These are phyloP conservation scores for Limnephilus marmoratus DNA, from an alignment of 2,888 invertebrate species.

Conservation along the genomic window DNA sequence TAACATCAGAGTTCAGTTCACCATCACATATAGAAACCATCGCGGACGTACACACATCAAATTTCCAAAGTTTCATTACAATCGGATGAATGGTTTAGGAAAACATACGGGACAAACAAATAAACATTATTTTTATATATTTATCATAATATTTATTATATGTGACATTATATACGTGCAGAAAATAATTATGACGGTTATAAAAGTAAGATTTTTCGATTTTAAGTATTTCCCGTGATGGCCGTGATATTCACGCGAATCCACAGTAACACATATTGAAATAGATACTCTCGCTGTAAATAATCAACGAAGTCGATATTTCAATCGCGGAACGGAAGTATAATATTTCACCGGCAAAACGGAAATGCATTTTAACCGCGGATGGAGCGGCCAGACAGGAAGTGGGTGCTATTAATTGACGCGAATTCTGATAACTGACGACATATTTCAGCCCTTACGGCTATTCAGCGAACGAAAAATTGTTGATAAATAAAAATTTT, in stretches of 20 bases:
- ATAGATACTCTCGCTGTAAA: too few relatives aligned
- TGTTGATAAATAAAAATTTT: neutral
- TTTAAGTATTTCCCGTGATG: neutral
- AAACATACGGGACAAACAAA: too few relatives aligned
- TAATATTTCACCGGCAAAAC: constrained; percentile 29
- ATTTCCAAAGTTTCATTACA: too few relatives aligned
- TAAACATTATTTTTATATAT: too few relatives aligned
- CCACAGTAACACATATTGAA: neutral
- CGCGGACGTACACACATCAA: too few relatives aligned
- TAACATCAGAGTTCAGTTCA: too few relatives aligned
- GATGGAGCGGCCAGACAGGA: constrained; percentile 36
- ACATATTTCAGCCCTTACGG: constrained; percentile 42
- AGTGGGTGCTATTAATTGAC: constrained; percentile 49
- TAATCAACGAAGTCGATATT: neutral
- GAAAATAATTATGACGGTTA: neutral
- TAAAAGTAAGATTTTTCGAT: neutral
- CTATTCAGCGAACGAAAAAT: neutral
- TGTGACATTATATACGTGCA: too few relatives aligned
- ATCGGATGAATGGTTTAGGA: too few relatives aligned
- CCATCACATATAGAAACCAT: too few relatives aligned
- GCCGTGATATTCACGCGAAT: neutral
- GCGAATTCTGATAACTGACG: constrained; percentile 33
- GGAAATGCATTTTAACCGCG: constrained; percentile 53
- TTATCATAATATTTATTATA: too few relatives aligned
- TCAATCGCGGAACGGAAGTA: constrained; percentile 26